phyloP scores from a whole-genome alignment of 2,888 invertebrate species.

The Heteromurus nitidus region DNA sequence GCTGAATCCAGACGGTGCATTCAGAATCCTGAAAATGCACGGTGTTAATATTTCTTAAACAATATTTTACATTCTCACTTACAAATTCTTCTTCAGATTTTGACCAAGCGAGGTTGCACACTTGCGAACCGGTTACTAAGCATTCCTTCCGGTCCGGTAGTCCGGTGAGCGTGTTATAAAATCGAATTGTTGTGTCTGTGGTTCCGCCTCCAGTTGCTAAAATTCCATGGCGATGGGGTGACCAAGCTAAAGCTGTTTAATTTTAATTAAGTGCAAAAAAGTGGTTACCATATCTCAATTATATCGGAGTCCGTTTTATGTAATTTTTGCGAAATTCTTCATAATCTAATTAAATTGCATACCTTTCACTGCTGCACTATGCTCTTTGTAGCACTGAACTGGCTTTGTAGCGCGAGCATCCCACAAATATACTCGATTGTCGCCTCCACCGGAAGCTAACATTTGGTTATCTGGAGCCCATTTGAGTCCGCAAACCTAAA shows the following conservation, averaged over 20 bases:
- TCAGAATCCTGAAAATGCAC: no score
- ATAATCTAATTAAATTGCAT: conserved; percentile 5
- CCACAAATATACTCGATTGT: conserved; percentile 96
- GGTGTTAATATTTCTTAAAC: no score
- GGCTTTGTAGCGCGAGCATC: conserved; percentile 89
- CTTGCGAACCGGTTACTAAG: conserved; percentile 98
- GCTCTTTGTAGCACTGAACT: conserved; percentile 96
- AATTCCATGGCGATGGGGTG: conserved; percentile 97
- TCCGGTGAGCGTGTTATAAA: conserved; percentile 98
- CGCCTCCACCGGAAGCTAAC: conserved; percentile 98
- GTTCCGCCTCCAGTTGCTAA: conserved; percentile 99
- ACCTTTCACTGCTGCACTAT: conserved; percentile 94
- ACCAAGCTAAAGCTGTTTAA: conserved; percentile 94
- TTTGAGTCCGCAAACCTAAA: conserved; percentile 90
- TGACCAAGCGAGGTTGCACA: conserved; percentile 99
- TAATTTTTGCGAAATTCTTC: not conserved
- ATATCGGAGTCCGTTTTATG: not conserved
- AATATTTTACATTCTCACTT: no score
- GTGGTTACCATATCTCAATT: no score
- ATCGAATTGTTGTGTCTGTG: conserved; percentile 92
- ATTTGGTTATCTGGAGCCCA: conserved; percentile 99
- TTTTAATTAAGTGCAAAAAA: conserved; percentile 1
- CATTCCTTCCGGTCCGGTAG: conserved; percentile 99
- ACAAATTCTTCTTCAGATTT: conserved; percentile 98
- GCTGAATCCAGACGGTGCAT: no score